A percentile compares a stretch with the other conserved stretches of the same genome.
phyloP scores from a whole-genome alignment of 2,113 vertebrate species.

The Indri indri region DNA sequence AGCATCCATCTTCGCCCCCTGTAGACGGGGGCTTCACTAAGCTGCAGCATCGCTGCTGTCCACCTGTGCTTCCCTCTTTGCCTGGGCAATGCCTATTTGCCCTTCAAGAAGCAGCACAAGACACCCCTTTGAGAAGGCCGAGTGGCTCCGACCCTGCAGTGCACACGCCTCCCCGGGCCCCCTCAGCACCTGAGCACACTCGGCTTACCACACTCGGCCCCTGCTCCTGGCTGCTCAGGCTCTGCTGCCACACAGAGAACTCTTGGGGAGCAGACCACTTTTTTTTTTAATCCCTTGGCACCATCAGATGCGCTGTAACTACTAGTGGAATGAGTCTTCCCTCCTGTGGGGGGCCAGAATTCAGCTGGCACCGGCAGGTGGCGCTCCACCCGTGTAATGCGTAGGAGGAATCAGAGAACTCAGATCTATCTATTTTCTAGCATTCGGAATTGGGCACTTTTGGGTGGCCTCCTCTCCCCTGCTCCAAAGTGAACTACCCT shows the following conservation, averaged over 20 bases:
- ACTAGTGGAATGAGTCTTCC: neutral
- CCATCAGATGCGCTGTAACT: neutral
- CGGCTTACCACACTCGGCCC: neutral
- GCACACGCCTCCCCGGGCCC: neutral
- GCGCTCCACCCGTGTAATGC: neutral
- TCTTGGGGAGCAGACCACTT: neutral
- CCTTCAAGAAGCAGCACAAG: neutral
- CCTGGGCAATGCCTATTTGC: neutral
- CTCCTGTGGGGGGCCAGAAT: too few species aligned
- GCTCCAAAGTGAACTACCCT: neutral
- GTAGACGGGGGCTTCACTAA: fast-evolving
- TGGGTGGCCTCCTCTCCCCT: neutral
- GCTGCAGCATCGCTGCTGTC: fast-evolving
- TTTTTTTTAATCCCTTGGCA: neutral
- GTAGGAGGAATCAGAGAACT: neutral
- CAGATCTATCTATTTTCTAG: fast-evolving
- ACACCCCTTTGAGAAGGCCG: neutral
- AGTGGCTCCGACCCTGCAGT: neutral
- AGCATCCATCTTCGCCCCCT: fast-evolving
- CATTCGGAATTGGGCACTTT: neutral
- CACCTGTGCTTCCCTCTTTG: neutral
- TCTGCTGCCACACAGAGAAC: neutral
- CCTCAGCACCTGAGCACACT: fast-evolving
- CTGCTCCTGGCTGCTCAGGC: neutral
- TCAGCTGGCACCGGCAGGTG: neutral